phyloP scores from a whole-genome alignment of 2,113 vertebrate genomes.

The Amblyornis subalaris region DNA sequence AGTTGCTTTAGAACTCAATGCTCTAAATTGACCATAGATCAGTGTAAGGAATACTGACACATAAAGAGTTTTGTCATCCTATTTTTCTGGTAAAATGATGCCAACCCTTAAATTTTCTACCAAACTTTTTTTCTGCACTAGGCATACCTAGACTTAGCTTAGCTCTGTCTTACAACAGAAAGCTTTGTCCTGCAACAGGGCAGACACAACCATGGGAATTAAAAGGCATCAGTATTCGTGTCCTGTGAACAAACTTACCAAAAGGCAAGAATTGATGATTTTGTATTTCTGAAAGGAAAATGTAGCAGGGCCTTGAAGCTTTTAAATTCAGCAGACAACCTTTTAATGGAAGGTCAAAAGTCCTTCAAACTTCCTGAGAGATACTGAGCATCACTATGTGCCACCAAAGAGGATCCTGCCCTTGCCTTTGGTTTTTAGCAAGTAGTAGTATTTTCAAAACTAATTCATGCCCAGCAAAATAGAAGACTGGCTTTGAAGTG shows the following conservation, averaged over 20 bases:
- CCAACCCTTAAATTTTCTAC: background rate
- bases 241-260: background rate
- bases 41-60: background rate
- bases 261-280: background rate
- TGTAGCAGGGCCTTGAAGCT: background rate
- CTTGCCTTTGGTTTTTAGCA: background rate
- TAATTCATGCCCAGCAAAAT: background rate
- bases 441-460: background rate
- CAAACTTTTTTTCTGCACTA: background rate
- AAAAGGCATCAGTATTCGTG: fast-evolving
- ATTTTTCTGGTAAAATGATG: background rate
- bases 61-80: background rate
- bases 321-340: background rate
- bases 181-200: background rate
- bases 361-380: background rate
- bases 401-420: background rate
- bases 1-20: background rate
- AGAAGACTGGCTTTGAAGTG: background rate
- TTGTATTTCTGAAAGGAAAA: background rate
- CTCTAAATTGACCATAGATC: background rate
- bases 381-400: background rate
- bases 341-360: background rate
- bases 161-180: background rate
- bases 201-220: background rate
- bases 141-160: background rate